Base-by-base conservation (phyloP, 2,888 invertebrate species). In the Ischnus inquisitorius region DNA sequence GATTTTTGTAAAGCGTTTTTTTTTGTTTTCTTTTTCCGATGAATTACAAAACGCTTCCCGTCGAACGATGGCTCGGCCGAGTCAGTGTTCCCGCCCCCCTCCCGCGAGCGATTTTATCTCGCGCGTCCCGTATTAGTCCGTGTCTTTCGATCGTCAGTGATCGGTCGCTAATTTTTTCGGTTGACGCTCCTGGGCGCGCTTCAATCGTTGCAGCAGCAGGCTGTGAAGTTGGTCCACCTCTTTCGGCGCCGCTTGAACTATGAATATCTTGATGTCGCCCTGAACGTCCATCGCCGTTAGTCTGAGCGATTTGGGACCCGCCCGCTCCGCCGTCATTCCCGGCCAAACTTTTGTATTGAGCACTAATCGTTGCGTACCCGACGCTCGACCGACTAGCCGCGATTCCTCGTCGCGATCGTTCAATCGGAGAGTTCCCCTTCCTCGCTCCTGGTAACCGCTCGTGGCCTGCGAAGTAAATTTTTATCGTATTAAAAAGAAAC, bases 341-440 rank as follows among this genome's bases (percentile, higher is more conserved):
- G 97, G 96, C 98, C 98, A 98, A 86, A 97, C 96, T 95, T 98
- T 98, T 54, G 98, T 98, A 94, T 99, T 99, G 81, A 99, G 95
- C 90, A 98, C 96, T 74, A 99, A 96, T 77, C 98, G 95, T 87
- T 98, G 95, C 89, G 97, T 98, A 69, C 99, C 99, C 19, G 97
- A 95, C 39, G 97, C 97, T 85, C 99, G 95, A 92, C 98, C 98
- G 25, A 99, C 98, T 14, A 99, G 95, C 85, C 98, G 95, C 84
- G 96, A 98, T 91, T 96, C 96, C 65, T 95, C 94, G 67, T 94
- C 94, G n/a, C 93, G 93, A 82, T 95, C 95, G 94, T 99, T 99
- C 14, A 99, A 95, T 86, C 98, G 95, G 86, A 99, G 94, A 87
- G 96, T 96, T 43, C 99, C 99, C 89, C 98, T 96, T 0, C 98